phyloP scores from a whole-genome alignment of 2,113 vertebrate genomes.

The Grus americana region DNA sequence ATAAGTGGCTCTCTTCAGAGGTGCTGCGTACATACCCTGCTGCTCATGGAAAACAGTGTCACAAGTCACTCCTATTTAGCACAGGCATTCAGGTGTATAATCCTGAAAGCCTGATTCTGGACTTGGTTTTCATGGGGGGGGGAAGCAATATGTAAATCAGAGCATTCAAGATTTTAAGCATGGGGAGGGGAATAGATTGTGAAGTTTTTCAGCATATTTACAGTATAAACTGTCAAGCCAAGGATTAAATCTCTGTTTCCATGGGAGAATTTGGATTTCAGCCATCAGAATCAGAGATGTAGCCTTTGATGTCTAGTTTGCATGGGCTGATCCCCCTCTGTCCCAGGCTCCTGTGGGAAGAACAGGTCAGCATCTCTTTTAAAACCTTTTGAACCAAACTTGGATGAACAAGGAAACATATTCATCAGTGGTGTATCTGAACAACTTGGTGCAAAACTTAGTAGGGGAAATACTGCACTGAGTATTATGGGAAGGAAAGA shows the following conservation, averaged over 20 bases:
- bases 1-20: background rate
- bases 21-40: background rate
- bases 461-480: background rate
- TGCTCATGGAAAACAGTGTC: background rate
- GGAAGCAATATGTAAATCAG: fast-evolving
- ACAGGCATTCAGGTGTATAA: background rate
- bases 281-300: background rate
- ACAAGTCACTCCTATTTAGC: background rate
- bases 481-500: background rate
- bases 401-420: background rate
- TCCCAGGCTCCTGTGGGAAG: background rate
- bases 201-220: background rate
- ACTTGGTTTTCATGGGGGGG: background rate
- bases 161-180: background rate
- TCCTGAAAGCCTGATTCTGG: background rate
- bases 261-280: background rate
- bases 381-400: background rate
- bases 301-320: background rate
- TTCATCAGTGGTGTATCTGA: background rate
- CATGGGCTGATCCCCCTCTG: background rate
- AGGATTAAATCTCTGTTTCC: background rate
- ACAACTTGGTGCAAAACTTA: background rate
- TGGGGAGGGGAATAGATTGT: background rate
- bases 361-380: background rate
- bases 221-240: background rate